phyloP scores from a whole-genome alignment of 2,888 invertebrate species.

The Cantharis rustica region DNA sequence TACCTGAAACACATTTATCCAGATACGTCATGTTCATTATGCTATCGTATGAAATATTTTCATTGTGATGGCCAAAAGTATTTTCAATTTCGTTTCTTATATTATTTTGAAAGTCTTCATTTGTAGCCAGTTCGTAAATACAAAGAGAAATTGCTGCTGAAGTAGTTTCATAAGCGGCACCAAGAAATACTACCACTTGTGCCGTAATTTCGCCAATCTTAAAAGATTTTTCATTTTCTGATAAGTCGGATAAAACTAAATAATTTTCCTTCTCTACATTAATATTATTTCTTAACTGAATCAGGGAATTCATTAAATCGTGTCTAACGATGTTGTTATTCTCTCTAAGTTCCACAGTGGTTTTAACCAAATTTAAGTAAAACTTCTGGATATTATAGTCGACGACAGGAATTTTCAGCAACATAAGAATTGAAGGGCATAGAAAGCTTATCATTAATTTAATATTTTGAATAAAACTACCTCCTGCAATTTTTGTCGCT shows the following conservation, averaged over 20 bases:
- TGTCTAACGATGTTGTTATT: not conserved
- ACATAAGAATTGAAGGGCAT: too few relatives aligned
- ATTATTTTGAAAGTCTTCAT: slow-evolving; percentile 55
- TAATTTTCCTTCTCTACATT: not conserved
- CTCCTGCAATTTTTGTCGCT: not conserved
- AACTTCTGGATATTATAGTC: not conserved
- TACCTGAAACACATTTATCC: slow-evolving; percentile 52
- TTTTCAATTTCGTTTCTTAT: slow-evolving; percentile 52
- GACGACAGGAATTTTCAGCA: too few relatives aligned
- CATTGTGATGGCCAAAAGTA: slow-evolving; percentile 49
- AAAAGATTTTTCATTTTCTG: not conserved
- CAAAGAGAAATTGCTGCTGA: slow-evolving; percentile 56
- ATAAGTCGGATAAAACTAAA: not conserved
- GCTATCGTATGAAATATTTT: slow-evolving; percentile 56
- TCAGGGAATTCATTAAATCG: not conserved
- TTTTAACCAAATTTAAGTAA: not conserved
- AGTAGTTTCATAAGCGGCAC: too few relatives aligned
- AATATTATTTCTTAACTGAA: not conserved
- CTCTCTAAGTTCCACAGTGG: not conserved
- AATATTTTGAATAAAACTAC: not conserved
- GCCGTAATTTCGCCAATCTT: slow-evolving; percentile 30
- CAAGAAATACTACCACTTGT: slow-evolving; percentile 42
- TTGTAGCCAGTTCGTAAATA: slow-evolving; percentile 58
- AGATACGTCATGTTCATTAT: slow-evolving; percentile 58
- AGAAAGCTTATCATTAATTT: not conserved